Percentiles rank a stretch among this genome's conserved stretches.
Evolutionary conservation across 2,113 vertebrate genomes (phyloP).

Genomic region (Toxostoma redivivum): DNA sequence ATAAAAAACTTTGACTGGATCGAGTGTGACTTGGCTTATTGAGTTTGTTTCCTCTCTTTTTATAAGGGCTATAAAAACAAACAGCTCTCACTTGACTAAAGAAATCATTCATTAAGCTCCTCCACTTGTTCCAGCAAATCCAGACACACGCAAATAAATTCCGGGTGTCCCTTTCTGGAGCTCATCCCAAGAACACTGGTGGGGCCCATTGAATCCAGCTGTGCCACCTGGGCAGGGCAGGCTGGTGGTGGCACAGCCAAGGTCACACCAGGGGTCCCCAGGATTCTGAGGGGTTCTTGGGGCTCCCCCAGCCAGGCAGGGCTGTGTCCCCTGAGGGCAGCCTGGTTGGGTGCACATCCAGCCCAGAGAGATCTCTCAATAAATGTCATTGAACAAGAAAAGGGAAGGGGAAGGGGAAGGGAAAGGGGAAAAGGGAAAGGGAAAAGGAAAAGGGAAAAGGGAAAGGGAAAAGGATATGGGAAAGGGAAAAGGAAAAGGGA

Average conservation of each 20-base stretch:
- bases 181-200: neutral
- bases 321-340: neutral
- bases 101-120: slow-evolving; percentile 41
- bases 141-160: neutral
- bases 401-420: neutral
- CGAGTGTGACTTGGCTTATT: slow-evolving; percentile 54
- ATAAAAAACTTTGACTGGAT: slow-evolving; percentile 41
- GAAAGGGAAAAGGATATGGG: neutral
- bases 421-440: neutral
- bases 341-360: neutral
- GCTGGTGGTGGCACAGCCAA: fast-evolving
- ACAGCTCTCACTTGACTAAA: slow-evolving; percentile 47
- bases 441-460: neutral
- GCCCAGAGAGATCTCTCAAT: neutral
- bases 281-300: fast-evolving
- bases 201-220: fast-evolving
- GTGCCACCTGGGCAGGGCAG: neutral
- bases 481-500: neutral
- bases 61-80: slow-evolving; percentile 55
- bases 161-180: neutral
- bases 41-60: slow-evolving; percentile 61
- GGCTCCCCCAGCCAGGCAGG: fast-evolving
- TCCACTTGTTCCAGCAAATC: slow-evolving; percentile 1
- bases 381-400: neutral
- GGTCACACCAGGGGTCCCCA: neutral